These are phyloP conservation scores for Synanthedon andrenaeformis DNA, from an alignment of 2,888 invertebrate genomes.

Conservation along the genomic window DNA sequence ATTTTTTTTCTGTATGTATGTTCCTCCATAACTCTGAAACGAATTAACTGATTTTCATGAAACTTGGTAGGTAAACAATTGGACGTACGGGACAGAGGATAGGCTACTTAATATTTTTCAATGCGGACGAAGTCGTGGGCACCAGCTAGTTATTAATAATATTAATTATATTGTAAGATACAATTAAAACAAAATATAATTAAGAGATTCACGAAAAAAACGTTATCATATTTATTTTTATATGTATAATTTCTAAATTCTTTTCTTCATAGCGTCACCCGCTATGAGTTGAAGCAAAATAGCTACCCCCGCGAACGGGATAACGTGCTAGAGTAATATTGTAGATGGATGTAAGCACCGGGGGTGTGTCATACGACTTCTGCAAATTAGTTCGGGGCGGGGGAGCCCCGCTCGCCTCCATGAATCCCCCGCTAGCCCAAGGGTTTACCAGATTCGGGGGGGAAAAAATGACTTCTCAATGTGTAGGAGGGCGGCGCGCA, in stretches of 20 bases:
- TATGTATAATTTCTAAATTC: constrained; percentile 39
- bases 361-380: constrained; percentile 69
- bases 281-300: constrained; percentile 52
- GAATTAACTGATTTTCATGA: no score
- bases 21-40: no score
- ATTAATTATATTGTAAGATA: no score
- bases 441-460: constrained; percentile 69
- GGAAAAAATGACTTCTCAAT: constrained; percentile 69
- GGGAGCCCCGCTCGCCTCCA: constrained; percentile 45
- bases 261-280: constrained; percentile 41
- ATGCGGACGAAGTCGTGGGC: no score
- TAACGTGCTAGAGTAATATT: constrained; percentile 68
- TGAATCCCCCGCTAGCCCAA: constrained; percentile 28
- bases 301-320: constrained; percentile 58
- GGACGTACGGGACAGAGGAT: no score
- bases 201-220: no score
- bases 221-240: not conserved
- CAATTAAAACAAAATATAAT: no score
- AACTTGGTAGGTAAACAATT: no score
- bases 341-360: constrained; percentile 69
- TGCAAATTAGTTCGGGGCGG: constrained; percentile 71
- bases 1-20: no score
- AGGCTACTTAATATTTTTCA: no score
- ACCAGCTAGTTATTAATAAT: no score
- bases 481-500: constrained; percentile 54